Conservation (phyloP, 2,113 vertebrate genomes). For the Triplophysa siluroides region DNA sequence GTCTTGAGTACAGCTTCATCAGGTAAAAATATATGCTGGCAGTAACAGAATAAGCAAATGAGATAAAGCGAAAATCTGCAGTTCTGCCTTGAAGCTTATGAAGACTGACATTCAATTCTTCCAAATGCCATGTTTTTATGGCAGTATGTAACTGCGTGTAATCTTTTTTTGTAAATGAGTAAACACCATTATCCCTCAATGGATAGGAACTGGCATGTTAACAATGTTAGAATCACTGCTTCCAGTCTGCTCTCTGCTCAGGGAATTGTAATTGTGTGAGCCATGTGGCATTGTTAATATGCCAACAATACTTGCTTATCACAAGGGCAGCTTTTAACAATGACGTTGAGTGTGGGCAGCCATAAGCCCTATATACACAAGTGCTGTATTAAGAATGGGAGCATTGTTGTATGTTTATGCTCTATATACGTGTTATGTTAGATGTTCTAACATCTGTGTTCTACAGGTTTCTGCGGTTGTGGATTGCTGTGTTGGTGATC, state of each 20-base stretch:
- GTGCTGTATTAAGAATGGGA: neutral
- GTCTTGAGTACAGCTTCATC: neutral
- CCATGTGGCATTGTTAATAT: neutral
- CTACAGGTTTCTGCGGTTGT: slow-evolving; percentile 84
- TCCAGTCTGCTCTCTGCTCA: neutral
- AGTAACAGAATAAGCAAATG: neutral
- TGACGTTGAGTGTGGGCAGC: neutral
- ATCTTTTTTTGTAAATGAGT: neutral
- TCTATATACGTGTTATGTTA: no score
- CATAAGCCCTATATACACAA: neutral
- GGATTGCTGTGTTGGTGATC: slow-evolving; percentile 92
- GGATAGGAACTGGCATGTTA: neutral
- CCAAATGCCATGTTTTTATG: neutral
- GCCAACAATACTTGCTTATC: neutral
- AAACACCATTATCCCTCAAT: neutral
- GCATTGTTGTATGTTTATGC: neutral
- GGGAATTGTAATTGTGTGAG: neutral
- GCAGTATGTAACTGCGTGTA: neutral
- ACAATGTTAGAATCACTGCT: neutral
- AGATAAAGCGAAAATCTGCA: neutral
- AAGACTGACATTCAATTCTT: neutral
- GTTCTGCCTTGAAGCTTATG: neutral
- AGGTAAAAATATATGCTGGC: neutral
- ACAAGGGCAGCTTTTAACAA: neutral
- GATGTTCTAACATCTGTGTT: neutral